Conservation (phyloP, 2,113 vertebrate species). For the Melospiza melodia region DNA sequence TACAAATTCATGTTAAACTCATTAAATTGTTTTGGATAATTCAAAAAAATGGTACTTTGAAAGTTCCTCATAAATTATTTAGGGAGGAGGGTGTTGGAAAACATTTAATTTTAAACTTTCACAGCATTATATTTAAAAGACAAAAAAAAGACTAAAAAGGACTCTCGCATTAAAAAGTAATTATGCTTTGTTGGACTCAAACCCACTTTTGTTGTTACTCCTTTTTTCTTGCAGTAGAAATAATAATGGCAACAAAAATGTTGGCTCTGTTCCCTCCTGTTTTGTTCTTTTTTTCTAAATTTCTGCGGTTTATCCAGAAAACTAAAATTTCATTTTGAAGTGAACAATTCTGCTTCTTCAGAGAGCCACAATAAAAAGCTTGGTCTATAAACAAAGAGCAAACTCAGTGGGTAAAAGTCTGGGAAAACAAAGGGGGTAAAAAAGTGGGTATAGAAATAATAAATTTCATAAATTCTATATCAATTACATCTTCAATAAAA, state of each 20-base stretch:
- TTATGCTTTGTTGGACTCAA: slow-evolving; percentile 1
- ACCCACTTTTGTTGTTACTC: not conserved
- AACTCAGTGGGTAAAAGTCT: not conserved
- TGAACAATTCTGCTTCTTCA: not conserved
- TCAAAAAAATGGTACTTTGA: slow-evolving; percentile 11
- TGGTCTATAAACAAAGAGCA: not conserved
- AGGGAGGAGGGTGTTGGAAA: not conserved
- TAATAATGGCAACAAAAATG: not conserved
- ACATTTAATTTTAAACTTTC: slow-evolving; percentile 5
- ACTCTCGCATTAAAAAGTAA: not conserved
- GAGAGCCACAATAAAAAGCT: not conserved
- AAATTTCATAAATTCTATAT: not conserved
- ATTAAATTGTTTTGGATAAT: slow-evolving; percentile 56
- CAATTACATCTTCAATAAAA: not conserved
- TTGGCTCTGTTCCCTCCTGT: not conserved
- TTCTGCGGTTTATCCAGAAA: not conserved
- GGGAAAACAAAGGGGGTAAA: not conserved
- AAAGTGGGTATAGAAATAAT: not conserved
- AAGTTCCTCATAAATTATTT: slow-evolving; percentile 18
- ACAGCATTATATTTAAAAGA: not conserved
- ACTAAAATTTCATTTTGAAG: not conserved
- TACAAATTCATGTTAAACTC: slow-evolving; percentile 62
- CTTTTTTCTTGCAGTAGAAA: not conserved
- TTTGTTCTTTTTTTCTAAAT: not conserved
- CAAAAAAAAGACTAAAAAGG: not conserved